Conservation (phyloP, 2,888 invertebrate genomes). For the Aporophyla nigra region DNA sequence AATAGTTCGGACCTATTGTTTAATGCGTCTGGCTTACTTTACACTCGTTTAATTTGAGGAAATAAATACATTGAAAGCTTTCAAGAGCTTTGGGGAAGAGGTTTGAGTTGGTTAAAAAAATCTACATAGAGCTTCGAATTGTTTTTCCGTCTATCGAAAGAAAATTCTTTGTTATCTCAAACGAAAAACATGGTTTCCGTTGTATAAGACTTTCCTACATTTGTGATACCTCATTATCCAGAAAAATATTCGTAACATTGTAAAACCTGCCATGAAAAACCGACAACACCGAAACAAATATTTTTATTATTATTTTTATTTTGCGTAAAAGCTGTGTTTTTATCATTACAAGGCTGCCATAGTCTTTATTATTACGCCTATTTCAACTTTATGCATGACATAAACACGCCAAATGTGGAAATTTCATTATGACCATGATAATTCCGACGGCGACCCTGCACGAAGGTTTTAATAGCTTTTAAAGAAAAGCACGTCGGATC, state of each 20-base stretch:
- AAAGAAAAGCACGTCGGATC: slow-evolving; percentile 60
- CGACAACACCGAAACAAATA: slow-evolving; percentile 57
- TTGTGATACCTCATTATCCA: slow-evolving; percentile 41
- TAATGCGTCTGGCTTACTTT: slow-evolving; percentile 46
- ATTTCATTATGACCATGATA: slow-evolving; percentile 67
- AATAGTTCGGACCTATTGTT: slow-evolving; percentile 58
- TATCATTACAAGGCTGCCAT: slow-evolving; percentile 43
- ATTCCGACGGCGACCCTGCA: slow-evolving; percentile 53
- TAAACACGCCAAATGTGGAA: slow-evolving; percentile 67
- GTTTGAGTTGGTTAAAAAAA: background rate
- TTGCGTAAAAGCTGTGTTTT: slow-evolving; percentile 53
- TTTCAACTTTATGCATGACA: slow-evolving; percentile 65
- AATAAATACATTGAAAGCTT: slow-evolving; percentile 3
- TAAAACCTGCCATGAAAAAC: slow-evolving; percentile 57
- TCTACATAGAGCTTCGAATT: background rate
- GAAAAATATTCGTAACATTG: slow-evolving; percentile 43
- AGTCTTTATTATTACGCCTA: slow-evolving; percentile 62
- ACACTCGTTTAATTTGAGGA: slow-evolving; percentile 42
- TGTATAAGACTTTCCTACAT: slow-evolving; percentile 18
- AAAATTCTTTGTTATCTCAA: slow-evolving; percentile 4
- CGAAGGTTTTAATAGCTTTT: slow-evolving; percentile 60
- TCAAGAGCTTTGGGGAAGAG: background rate
- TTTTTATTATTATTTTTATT: slow-evolving; percentile 59
- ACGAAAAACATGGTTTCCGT: slow-evolving; percentile 8
- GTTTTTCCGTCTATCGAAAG: background rate